These are phyloP conservation scores for Diachasmimorpha longicaudata DNA, from an alignment of 1,140 invertebrate genomes.

Conservation along the genomic window DNA sequence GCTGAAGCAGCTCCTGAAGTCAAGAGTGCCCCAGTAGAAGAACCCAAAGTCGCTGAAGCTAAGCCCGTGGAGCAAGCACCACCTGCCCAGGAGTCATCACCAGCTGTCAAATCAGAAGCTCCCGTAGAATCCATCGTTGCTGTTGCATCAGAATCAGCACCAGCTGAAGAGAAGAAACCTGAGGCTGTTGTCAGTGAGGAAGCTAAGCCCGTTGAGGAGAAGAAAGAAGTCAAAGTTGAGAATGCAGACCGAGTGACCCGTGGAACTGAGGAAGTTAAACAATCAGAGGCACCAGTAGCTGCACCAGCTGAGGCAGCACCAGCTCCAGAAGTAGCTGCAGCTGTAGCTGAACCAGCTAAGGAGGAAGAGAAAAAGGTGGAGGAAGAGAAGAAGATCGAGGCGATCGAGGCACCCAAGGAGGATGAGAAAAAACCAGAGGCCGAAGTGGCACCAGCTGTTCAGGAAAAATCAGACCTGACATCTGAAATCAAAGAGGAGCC, in stretches of 20 bases:
- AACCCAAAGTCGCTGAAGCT: background rate
- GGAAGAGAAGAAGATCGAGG: background rate
- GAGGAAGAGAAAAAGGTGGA: background rate
- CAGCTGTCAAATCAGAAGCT: background rate
- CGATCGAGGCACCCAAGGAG: too few relatives aligned
- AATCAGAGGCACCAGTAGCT: background rate
- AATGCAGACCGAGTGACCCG: background rate
- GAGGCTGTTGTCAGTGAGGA: background rate
- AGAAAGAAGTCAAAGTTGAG: background rate
- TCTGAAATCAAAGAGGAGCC: background rate
- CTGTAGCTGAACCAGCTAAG: background rate
- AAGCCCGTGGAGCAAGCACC: too few relatives aligned
- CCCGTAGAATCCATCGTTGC: background rate
- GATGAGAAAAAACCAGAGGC: background rate
- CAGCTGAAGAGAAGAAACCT: background rate
- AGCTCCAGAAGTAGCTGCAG: background rate
- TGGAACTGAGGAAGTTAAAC: background rate
- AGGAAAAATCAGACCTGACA: background rate
- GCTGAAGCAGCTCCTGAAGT: background rate
- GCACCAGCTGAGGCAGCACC: background rate
- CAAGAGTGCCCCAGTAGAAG: background rate
- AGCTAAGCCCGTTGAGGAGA: background rate
- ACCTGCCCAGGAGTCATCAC: background rate
- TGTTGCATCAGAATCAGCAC: background rate
- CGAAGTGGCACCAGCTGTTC: background rate